Percentiles rank a stretch among this genome's conserved stretches.
Evolutionary conservation across 2,113 vertebrate genomes (phyloP).

Genomic region (Eptesicus fuscus): DNA sequence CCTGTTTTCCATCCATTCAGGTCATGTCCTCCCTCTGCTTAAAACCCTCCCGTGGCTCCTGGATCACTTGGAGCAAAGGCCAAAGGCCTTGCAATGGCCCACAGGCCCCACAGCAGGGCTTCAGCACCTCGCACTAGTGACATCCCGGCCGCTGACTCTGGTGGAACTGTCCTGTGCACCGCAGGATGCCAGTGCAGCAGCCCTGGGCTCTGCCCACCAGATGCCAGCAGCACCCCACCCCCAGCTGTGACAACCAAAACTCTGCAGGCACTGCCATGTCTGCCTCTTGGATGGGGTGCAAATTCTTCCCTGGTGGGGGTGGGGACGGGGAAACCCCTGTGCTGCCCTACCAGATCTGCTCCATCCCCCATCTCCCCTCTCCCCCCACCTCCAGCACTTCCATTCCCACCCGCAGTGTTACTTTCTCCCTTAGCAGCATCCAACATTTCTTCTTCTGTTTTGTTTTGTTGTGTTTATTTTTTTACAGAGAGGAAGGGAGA

Average conservation of each 20-base stretch:
- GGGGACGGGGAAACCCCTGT: no score
- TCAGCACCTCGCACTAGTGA: not conserved
- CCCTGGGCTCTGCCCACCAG: not conserved
- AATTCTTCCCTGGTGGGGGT: not conserved
- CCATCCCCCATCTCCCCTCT: not conserved
- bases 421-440: not conserved
- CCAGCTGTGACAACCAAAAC: not conserved
- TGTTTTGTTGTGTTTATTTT: no score
- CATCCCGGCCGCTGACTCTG: fast-evolving
- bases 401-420: not conserved
- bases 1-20: not conserved
- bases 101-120: fast-evolving
- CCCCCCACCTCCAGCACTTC: not conserved
- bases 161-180: fast-evolving
- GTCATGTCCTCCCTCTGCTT: not conserved
- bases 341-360: not conserved
- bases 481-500: not conserved
- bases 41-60: not conserved
- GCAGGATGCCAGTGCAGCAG: not conserved
- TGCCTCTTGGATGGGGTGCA: not conserved
- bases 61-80: not conserved
- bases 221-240: not conserved
- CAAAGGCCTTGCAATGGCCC: not conserved
- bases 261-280: not conserved
- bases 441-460: not conserved